A percentile compares a stretch with the other conserved stretches of the same genome.
phyloP scores from a whole-genome alignment of 2,113 vertebrate species.

The Pelecanoides urinatrix region DNA sequence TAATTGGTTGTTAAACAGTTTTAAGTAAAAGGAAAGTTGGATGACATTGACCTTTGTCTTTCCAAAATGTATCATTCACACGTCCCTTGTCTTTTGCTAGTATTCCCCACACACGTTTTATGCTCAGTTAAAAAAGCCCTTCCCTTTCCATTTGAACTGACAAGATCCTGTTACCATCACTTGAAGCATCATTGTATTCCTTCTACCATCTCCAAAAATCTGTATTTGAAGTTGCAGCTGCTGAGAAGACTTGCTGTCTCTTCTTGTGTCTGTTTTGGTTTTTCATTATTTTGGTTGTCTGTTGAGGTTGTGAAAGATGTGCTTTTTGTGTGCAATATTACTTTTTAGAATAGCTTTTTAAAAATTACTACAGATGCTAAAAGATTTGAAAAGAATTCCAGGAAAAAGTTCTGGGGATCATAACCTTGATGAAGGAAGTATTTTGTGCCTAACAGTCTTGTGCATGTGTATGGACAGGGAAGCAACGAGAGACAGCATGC shows the following conservation, averaged over 20 bases:
- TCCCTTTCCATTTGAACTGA: neutral
- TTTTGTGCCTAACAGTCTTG: neutral
- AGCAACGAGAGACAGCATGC: neutral
- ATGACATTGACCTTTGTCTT: neutral
- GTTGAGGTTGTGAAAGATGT: neutral
- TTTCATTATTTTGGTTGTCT: neutral
- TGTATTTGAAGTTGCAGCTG: neutral
- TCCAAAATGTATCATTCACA: neutral
- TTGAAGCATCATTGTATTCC: neutral
- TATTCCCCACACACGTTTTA: neutral
- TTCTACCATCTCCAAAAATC: neutral
- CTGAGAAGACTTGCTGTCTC: neutral
- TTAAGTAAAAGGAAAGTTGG: neutral
- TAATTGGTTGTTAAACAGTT: neutral
- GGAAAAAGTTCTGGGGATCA: neutral
- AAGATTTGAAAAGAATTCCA: neutral
- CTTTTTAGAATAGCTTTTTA: neutral
- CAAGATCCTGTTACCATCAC: neutral
- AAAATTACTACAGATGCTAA: neutral
- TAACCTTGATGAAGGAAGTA: neutral
- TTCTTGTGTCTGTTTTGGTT: neutral
- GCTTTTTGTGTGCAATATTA: neutral
- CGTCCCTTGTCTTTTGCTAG: neutral
- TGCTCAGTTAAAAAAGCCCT: neutral
- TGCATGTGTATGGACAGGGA: neutral